Base-by-base conservation (phyloP, 2,113 vertebrate species). In the Mobula birostris region DNA sequence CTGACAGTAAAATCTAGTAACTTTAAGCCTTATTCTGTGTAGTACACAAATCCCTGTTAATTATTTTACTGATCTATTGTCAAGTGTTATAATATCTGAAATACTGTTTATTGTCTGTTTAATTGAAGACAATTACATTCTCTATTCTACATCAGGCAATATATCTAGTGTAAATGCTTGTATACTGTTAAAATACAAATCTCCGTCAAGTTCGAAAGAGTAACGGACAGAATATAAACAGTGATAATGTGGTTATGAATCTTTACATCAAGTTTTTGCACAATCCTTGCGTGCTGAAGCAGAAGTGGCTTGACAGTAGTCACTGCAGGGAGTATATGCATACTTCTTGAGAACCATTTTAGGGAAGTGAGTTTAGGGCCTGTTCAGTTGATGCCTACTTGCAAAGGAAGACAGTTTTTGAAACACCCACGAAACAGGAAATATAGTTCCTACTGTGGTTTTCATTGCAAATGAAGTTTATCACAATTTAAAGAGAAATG, bases 381-480 rank as follows among this genome's bases (percentile, higher is more conserved):
- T 32, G 85, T 90, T 90, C 58, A 66, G 61, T 90, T 90, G 85
- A 90, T 90, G 85, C 85, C 85, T 90, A n/a, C 85, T 90, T 66
- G 85, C 85, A 90, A 90, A 90, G 85, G 85, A 90, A 90, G 85
- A 90, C 36, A 63, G 58, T 90, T 90, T 90, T 90, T 90, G 85
- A 90, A 90, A 90, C 85, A 90, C 85, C 85, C 85, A 90, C 21
- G 85, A 90, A 90, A 90, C 85, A 90, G 85, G 61, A 66, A 90
- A 90, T 90, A 32, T 66, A 90, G 85, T 90, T 90, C 61, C 85
- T 90, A 66, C 77, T 90, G 85, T 66, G 85, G 85, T 90, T 90
- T 88, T 66, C 61, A 32, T 90, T 90, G 85, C 85, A 90, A 90
- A 90, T 66, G 61, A 63, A 66, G 63, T 90, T 90, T 90, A 68